Base-by-base conservation (phyloP, 2,113 vertebrate species). In the Alouatta palliata region DNA sequence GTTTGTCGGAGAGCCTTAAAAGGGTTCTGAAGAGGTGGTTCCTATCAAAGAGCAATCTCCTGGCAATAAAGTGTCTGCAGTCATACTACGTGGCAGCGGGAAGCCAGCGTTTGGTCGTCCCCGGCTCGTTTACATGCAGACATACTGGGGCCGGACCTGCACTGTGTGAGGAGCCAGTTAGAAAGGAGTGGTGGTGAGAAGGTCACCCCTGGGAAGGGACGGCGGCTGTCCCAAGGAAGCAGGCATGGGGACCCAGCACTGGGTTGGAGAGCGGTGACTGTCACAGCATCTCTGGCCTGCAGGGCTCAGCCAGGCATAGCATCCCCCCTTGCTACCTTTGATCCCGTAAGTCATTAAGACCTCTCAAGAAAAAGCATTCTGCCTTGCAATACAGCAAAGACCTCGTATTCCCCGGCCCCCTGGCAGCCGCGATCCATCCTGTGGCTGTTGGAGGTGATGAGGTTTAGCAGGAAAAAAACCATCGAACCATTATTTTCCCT, bases 401-500 rank as follows among this genome's bases (percentile, higher is more conserved):
- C 56, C 52, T 37, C 10, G 17, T 40, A 7, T 6, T 83, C 87
- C 75, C 64, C 0, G 0, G 37, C 47, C 79, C 76, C 92, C 87
- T 54, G 45, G 79, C 0, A 3, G 86, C 61, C 47, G 12, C 19
- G 4, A 83, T 87, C 89, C 84, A 12, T 85, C 0, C 0, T 47
- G 58, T 73, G 40, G n/a, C 52, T 88, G n/a, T 64, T 54, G 66
- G 80, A 92, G 27, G 81, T 92, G 87, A 82, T 85, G 76, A 94
- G 43, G 70, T 93, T 89, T 68, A 49, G 84, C 61, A 61, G 84
- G 71, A 56, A 86, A 86, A 95, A 97, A 95, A 2, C 17, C 37
- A 84, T 73, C 47, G 91, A 71, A 66, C 88, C 45, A 40, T 95
- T n/a, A 73, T 95, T 97, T 91, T 90, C 91, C 49, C 86, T 94